phyloP scores from a whole-genome alignment of 2,113 vertebrate species.

The Elaphurus davidianus region DNA sequence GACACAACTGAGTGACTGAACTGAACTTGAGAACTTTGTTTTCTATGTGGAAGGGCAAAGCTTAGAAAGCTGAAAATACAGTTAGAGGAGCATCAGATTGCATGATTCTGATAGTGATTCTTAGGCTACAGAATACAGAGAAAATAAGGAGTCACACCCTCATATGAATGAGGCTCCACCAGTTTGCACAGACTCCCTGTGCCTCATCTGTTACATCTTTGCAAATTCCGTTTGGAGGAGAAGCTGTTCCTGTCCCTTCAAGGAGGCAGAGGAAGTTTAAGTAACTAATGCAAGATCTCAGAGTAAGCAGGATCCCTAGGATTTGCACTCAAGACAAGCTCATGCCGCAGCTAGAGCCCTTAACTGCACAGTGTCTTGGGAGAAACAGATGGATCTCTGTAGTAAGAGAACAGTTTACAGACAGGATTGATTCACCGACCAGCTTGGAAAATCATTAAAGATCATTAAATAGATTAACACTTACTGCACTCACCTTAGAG shows the following conservation, averaged over 20 bases:
- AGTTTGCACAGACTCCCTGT: not conserved
- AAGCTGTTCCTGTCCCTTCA: not conserved
- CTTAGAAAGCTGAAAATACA: not conserved
- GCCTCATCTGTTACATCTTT: not conserved
- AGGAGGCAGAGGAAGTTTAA: not conserved
- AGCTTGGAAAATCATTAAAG: not conserved
- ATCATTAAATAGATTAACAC: not conserved
- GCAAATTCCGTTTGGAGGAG: not conserved
- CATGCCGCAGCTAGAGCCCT: not conserved
- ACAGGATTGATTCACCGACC: not conserved
- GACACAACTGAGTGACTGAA: not conserved
- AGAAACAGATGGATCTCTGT: not conserved
- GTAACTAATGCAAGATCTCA: not conserved
- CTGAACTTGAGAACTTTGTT: not conserved
- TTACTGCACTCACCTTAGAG: not conserved
- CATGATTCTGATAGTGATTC: not conserved
- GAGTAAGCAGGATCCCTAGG: not conserved
- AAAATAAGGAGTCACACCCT: not conserved
- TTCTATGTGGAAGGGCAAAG: not conserved
- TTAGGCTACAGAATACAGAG: not conserved
- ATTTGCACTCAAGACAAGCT: not conserved
- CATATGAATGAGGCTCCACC: not conserved
- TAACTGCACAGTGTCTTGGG: not conserved
- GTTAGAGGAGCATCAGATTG: not conserved
- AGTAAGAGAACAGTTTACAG: not conserved